Evolutionary conservation across 2,113 vertebrate genomes (phyloP), one percentile per base, ranked within the genome.

Genomic region (Dendropsophus ebraccatus): DNA sequence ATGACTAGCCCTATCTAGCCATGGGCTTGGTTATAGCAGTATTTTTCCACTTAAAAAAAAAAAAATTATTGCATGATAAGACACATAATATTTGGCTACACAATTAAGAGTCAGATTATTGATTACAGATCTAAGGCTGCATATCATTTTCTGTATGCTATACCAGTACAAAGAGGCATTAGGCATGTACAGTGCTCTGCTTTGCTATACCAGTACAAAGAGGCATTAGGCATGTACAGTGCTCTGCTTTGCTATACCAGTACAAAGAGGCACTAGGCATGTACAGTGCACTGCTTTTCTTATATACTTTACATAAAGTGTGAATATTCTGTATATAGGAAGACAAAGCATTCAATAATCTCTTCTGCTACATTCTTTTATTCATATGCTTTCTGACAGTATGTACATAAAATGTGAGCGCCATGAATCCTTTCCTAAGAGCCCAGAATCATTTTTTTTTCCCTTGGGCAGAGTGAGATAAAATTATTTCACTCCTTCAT

Each of bases 401-500:
- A 62, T 80, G 72, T 83, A 58, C 54, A 74, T 76, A 74, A 83
- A 83, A 52, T 70, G 69, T 41, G 52, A 58, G 70, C 75, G 70
- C 83, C 75, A 84, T 84, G 70, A 84, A 84, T 84, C 72, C 83
- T 84, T 73, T 76, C 35, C 54, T 75, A 84, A 84, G 83, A 84
- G 83, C 72, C 54, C 9, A 60, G 70, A 84, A 84, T 84, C 72
- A 32, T 76, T 84, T 84, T 84, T 56, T 47, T 84, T 84, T 77
- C 83, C 83, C 70, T 62, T 41, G 72, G 83, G 83, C 83, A 74
- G 54, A 84, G 72, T 75, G 83, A 84, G 83, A 84, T 84, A 84
- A 84, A 84, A 84, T 84, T 76, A 84, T 84, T 76, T 84, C 83
- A 65, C 83, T 84, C 72, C 83, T 76, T 84, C 83, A 84, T 84